phyloP scores from a whole-genome alignment of 35 echinoderm and acorn worm species.

The Eucidaris tribuloides region DNA sequence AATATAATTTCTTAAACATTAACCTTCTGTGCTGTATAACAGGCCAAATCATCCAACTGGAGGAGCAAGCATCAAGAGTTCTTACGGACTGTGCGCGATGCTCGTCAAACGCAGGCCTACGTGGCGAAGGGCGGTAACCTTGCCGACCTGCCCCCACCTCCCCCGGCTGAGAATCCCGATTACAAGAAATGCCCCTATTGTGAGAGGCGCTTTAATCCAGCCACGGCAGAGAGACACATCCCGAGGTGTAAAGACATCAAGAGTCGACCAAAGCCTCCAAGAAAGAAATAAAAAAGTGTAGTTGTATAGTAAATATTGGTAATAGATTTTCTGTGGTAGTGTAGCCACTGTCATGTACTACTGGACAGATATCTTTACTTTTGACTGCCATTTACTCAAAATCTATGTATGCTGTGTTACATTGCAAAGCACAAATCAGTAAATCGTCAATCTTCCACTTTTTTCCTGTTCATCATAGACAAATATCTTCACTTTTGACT shows the following conservation, averaged over 20 bases:
- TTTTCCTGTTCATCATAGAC: too few species aligned
- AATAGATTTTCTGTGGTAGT: too few species aligned
- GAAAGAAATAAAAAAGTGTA: too few species aligned
- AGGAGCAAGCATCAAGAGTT: constrained; percentile 81
- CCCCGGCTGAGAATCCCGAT: constrained; percentile 72
- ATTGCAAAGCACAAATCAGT: too few species aligned
- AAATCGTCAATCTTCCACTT: too few species aligned
- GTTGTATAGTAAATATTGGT: too few species aligned
- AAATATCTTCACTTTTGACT: too few species aligned
- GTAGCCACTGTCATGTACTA: too few species aligned
- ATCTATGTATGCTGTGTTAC: too few species aligned
- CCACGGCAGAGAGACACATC: constrained; percentile 81
- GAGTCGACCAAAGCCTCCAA: constrained; percentile 58
- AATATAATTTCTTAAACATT: too few species aligned
- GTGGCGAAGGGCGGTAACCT: constrained; percentile 79
- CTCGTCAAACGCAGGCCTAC: constrained; percentile 65
- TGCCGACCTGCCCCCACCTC: constrained; percentile 79
- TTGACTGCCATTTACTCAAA: too few species aligned
- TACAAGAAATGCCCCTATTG: constrained; percentile 95
- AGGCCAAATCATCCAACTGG: constrained; percentile 71
- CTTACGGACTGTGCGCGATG: constrained; percentile 59
- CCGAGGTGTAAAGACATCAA: constrained; percentile 87
- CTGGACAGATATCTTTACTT: too few species aligned
- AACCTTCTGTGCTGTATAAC: not conserved
- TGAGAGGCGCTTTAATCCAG: constrained; percentile 73